Evolutionary conservation across 2,888 invertebrate species (phyloP), one percentile per base, ranked within the genome.

Genomic region (Hedychridium roseum): DNA sequence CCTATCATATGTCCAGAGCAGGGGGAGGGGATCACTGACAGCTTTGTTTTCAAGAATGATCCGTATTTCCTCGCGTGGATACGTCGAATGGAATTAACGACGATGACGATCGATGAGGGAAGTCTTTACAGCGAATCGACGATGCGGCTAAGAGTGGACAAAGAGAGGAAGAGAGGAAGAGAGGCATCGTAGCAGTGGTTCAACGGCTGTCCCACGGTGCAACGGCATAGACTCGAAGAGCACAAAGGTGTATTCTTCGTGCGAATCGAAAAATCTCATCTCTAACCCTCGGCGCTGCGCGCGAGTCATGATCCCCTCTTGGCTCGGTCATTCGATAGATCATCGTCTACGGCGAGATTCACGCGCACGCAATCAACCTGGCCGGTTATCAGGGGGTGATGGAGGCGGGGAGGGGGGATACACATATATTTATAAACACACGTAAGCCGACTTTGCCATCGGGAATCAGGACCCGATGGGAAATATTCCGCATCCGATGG

Each of bases 361-460:
- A 64, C 62, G 64, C 64, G 64, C 68, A 67, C 64, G 69, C 68
- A 71, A 70, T 71, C 68, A 68, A 65, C 67, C 63, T 50, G 49
- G 61, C 54, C 56, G 54, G 50, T 53, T 47, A 49, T 49, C 49
- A n/a, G 47, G 30, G 38, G 16, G 30, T 18, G 31, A n/a, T 11
- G 15, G 4, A 9, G 17, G 6, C 31, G 31, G 23, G 21, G 26
- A 36, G 15, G 21, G 37, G 7, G 37, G 9, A 20, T 31, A 26
- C 14, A 40, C 23, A 12, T 12, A 16, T 27, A 30, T 28, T 2
- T 40, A 30, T 15, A 15, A 16, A 16, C 28, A 28, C 3, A 30
- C 14, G 12, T 38, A 1, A 7, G 18, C 2, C 14, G 36, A n/a
- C 27, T 26, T 17, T 32, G 20, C 30, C 21, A 64, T 67, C 60